Base-by-base conservation (phyloP, 2,113 vertebrate genomes). In the Neopipo cinnamomea region DNA sequence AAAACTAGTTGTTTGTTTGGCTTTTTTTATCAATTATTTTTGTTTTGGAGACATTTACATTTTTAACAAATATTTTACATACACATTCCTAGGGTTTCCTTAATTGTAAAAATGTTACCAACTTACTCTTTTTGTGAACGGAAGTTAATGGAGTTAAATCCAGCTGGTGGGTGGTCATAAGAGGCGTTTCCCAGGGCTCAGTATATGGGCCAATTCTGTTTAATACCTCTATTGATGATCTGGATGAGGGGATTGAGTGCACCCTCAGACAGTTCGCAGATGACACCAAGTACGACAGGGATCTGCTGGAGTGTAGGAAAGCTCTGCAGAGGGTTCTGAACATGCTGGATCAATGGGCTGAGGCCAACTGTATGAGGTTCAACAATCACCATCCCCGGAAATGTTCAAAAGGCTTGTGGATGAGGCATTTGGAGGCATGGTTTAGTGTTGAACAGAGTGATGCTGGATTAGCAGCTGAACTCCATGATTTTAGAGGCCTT, bases 1-100 rank as follows among this genome's bases (percentile, higher is more conserved):
- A 47, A 63, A 67, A 2, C 2, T 28, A 22, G 0, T 37, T n/a
- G 1, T 1, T 7, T 46, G 23, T 68, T 35, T 37, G 14, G 9
- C 4, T 24, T 23, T 16, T 4, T n/a, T 77, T 58, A 37, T 41
- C 0, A 74, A 11, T 73, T 61, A 10, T 27, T 87, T 89, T 77
- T 70, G 4, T 4, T 41, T 93, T 78, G 15, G 10, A 46, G 10
- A 23, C 3, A 8, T 47, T 56, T 33, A 47, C 7, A 37, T 73
- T 93, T 84, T 58, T 12, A 22, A 25, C 12, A 61, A 84, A 31
- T 66, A 56, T 71, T 70, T 61, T 25, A 33, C 6, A 52, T 47
- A 89, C 68, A 4, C 1, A 33, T 23, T 55, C 13, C 8, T 68
- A 37, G 2, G 2, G 2, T 68, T 83, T 83, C 20, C 6, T 63